Evolutionary conservation across 2,113 vertebrate species (phyloP).

Genomic region (Psephotus haematonotus): DNA sequence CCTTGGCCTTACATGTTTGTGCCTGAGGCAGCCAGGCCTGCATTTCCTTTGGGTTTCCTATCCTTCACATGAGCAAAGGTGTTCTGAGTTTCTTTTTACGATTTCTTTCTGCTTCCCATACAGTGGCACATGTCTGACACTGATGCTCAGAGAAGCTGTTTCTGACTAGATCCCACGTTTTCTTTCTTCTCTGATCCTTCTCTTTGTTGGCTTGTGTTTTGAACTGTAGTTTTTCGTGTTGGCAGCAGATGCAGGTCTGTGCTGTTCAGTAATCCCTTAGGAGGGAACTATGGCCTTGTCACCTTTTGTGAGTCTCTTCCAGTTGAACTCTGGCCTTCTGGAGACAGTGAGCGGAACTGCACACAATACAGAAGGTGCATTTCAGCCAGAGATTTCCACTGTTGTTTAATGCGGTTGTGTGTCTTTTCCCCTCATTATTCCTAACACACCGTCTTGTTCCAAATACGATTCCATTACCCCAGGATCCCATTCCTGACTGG

Average conservation of each 20-base stretch:
- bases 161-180: background rate
- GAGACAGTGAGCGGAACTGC: background rate
- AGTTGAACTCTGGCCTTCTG: background rate
- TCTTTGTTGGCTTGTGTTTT: background rate
- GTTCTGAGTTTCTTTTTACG: background rate
- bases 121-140: background rate
- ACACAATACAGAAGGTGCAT: background rate
- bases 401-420: background rate
- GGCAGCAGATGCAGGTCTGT: background rate
- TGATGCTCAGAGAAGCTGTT: background rate
- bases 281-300: background rate
- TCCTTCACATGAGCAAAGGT: background rate
- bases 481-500: background rate
- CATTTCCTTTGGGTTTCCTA: background rate
- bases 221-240: background rate
- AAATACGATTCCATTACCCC: background rate
- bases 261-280: background rate
- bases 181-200: background rate
- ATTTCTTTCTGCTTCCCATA: background rate
- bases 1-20: background rate
- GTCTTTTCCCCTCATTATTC: background rate
- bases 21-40: background rate
- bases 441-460: background rate
- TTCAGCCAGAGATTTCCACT: background rate
- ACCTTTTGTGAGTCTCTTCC: background rate